Conservation (phyloP, 2,113 vertebrate species). For the Thymallus thymallus region DNA sequence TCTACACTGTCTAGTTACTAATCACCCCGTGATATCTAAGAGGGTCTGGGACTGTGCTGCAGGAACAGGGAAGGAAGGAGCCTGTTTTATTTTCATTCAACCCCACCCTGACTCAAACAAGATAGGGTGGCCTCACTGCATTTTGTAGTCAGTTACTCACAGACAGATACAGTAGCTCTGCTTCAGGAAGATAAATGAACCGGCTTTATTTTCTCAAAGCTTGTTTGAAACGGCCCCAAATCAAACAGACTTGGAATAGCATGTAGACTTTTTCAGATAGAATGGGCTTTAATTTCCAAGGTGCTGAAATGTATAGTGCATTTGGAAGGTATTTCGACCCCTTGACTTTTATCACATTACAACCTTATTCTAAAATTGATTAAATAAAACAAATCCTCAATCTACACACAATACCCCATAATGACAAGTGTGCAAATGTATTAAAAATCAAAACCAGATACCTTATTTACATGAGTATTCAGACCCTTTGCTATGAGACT, state of each 20-base stretch:
- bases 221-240: neutral
- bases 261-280: neutral
- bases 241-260: neutral
- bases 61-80: constrained; percentile 37
- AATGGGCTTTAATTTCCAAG: neutral
- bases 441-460: too few relatives aligned
- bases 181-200: neutral
- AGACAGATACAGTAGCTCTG: too few relatives aligned
- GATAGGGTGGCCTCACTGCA: neutral
- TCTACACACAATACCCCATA: too few relatives aligned
- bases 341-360: too few relatives aligned
- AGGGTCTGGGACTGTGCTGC: constrained; percentile 28
- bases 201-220: constrained; percentile 4
- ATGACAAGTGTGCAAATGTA: too few relatives aligned
- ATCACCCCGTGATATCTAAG: neutral
- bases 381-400: too few relatives aligned
- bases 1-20: too few relatives aligned
- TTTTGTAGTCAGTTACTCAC: too few relatives aligned
- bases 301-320: neutral
- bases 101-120: neutral
- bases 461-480: too few relatives aligned
- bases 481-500: too few relatives aligned
- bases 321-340: too few relatives aligned
- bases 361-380: too few relatives aligned
- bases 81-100: neutral